Evolutionary conservation across 2,113 vertebrate genomes (phyloP).

Genomic region (Alethe castanea): DNA sequence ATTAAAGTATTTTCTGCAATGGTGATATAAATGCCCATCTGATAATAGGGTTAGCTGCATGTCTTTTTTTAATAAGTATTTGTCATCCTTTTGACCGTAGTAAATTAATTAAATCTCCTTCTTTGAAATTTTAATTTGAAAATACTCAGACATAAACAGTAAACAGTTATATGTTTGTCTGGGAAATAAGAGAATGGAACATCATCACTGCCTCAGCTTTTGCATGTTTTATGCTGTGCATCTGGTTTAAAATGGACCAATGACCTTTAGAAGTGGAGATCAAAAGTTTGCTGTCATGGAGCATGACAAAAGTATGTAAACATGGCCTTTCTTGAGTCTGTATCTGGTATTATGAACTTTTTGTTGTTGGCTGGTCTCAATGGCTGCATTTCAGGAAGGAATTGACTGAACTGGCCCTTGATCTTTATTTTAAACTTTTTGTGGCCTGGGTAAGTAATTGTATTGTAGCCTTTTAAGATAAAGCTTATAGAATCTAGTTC

Average conservation of each 20-base stretch:
- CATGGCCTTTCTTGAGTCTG: not conserved
- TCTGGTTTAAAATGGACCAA: not conserved
- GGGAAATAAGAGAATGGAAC: not conserved
- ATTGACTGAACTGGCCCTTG: not conserved
- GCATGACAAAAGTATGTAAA: not conserved
- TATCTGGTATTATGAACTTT: not conserved
- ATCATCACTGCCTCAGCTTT: not conserved
- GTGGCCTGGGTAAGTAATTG: not conserved
- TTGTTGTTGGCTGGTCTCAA: not conserved
- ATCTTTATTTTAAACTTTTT: not conserved
- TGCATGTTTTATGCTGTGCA: not conserved
- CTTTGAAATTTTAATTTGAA: not conserved
- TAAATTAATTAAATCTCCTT: not conserved
- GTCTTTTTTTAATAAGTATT: not conserved
- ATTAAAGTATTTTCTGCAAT: not conserved
- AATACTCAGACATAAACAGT: not conserved
- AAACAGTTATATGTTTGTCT: not conserved
- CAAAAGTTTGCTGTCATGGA: not conserved
- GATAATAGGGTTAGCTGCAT: not conserved
- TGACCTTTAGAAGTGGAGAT: not conserved
- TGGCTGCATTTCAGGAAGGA: not conserved
- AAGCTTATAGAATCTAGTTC: not conserved
- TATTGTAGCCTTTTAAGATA: not conserved
- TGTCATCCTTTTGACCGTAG: not conserved
- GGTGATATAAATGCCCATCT: not conserved